Evolutionary conservation across 2,113 vertebrate species (phyloP).

Genomic region (Lasiurus borealis): DNA sequence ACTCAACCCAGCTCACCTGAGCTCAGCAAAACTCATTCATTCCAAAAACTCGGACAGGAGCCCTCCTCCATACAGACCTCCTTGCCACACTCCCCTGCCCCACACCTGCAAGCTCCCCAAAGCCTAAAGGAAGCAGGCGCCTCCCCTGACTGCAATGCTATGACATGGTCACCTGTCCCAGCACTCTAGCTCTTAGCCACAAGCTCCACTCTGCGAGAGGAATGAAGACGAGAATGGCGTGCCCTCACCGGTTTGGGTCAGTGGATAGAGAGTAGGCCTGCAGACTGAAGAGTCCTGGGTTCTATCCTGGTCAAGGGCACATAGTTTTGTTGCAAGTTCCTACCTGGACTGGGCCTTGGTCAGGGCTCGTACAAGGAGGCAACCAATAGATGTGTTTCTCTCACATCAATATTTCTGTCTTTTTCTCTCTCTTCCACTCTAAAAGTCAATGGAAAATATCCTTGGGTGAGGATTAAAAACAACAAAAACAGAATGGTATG

Average conservation of each 20-base stretch:
- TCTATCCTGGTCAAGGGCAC: too few species aligned
- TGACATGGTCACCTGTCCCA: not conserved
- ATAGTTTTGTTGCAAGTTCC: too few species aligned
- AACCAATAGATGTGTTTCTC: too few species aligned
- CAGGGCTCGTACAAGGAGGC: too few species aligned
- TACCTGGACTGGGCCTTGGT: too few species aligned
- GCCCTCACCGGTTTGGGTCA: too few species aligned
- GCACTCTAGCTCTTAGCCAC: not conserved
- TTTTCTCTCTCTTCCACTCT: too few species aligned
- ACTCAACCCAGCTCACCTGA: not conserved
- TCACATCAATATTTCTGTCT: too few species aligned
- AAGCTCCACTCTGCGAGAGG: not conserved
- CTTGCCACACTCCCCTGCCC: not conserved
- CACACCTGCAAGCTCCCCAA: not conserved
- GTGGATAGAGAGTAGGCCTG: too few species aligned
- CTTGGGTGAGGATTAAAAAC: too few species aligned
- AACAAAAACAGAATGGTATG: not conserved
- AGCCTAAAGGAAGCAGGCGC: not conserved
- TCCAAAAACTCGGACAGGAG: not conserved
- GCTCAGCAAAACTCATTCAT: not conserved
- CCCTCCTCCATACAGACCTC: not conserved
- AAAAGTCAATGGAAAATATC: too few species aligned
- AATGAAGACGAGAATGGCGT: not conserved
- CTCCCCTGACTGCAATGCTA: not conserved
- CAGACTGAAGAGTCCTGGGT: too few species aligned